These are phyloP conservation scores for Apogon talboti DNA, from an alignment of 2,797 vertebrate genomes.

Conservation along the genomic window DNA sequence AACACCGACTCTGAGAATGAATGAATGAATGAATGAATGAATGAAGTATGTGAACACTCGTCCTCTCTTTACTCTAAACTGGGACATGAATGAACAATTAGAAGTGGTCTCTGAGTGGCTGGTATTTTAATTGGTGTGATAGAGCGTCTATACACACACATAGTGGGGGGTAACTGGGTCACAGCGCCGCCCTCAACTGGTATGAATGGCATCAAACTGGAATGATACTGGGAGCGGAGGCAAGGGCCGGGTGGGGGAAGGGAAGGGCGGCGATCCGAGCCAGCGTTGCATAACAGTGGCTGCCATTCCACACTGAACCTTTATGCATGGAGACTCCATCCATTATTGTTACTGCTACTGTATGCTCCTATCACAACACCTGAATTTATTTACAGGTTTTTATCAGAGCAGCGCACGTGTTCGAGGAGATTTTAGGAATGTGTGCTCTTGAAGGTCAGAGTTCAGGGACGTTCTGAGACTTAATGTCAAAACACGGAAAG, in stretches of 20 bases:
- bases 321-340: slow-evolving; percentile 7
- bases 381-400: too few relatives aligned
- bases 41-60: neutral
- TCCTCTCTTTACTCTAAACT: slow-evolving; percentile 1
- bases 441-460: too few relatives aligned
- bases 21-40: slow-evolving; percentile 10
- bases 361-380: too few relatives aligned
- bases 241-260: too few relatives aligned
- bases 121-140: slow-evolving; percentile 56
- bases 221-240: slow-evolving; percentile 16
- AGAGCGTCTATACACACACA: slow-evolving; percentile 6
- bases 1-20: neutral
- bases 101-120: neutral
- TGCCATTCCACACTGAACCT: slow-evolving; percentile 18
- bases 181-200: slow-evolving; percentile 43
- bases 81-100: slow-evolving; percentile 37
- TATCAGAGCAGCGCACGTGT: too few relatives aligned
- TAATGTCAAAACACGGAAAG: too few relatives aligned
- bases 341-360: too few relatives aligned
- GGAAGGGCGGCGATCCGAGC: neutral
- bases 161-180: slow-evolving; percentile 51
- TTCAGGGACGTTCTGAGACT: too few relatives aligned
- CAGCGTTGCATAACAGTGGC: slow-evolving; percentile 46
- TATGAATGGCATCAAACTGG: slow-evolving; percentile 60
- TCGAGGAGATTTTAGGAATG: too few relatives aligned